Percentiles rank a stretch among this genome's conserved stretches.
phyloP scores from a whole-genome alignment of 1,140 invertebrate genomes.

The Scaptodrosophila lebanonensis region DNA sequence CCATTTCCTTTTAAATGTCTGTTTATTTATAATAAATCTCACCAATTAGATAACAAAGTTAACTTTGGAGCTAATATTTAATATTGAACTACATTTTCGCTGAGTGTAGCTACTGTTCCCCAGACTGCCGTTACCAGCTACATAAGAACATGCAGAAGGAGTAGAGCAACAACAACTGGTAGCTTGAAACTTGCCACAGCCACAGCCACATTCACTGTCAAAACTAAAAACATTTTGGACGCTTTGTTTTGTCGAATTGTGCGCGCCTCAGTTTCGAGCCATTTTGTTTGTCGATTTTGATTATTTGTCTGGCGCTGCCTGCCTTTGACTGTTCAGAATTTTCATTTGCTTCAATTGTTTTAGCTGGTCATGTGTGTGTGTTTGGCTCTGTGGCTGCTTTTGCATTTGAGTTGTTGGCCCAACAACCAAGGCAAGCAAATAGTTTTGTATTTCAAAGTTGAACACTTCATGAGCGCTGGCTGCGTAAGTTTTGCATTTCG shows the following conservation, averaged over 20 bases:
- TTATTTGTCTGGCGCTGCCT: slow-evolving; percentile 59
- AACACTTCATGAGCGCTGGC: background rate
- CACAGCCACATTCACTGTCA: slow-evolving; percentile 9
- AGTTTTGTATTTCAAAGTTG: slow-evolving; percentile 68
- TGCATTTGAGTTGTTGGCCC: slow-evolving; percentile 45
- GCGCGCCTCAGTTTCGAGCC: slow-evolving; percentile 35
- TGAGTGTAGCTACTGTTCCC: slow-evolving; percentile 35
- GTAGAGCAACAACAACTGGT: no score
- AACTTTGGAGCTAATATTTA: no score
- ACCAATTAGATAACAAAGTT: no score
- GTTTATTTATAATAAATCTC: no score
- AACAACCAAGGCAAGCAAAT: no score
- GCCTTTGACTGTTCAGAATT: background rate
- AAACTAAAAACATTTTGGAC: slow-evolving; percentile 71
- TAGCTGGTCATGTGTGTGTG: background rate
- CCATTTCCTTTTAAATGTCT: no score
- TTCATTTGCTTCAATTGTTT: slow-evolving; percentile 6
- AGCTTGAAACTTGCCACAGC: background rate
- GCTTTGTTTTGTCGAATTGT: slow-evolving; percentile 49
- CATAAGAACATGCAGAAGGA: background rate
- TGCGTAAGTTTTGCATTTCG: background rate
- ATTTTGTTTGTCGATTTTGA: slow-evolving; percentile 74
- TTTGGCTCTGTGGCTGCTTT: slow-evolving; percentile 37
- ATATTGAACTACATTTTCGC: no score
- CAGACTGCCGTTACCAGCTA: slow-evolving; percentile 39